Evolutionary conservation across 2,113 vertebrate species (phyloP).

Genomic region (Trogon melanurus): DNA sequence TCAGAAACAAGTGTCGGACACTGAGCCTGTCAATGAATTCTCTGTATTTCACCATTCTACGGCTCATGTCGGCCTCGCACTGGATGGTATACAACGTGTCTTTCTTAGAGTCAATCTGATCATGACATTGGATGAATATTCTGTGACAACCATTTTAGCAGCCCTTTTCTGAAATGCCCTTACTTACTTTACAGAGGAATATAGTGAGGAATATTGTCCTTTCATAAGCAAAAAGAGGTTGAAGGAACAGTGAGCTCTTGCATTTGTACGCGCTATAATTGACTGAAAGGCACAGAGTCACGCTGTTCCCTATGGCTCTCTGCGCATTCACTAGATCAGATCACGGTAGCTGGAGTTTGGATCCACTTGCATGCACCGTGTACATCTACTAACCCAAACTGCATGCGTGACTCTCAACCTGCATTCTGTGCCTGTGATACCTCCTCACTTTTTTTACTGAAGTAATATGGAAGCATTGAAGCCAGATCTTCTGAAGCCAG

Average conservation of each 20-base stretch:
- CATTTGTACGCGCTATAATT: background rate
- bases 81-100: background rate
- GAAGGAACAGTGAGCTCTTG: background rate
- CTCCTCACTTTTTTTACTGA: background rate
- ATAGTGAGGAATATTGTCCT: background rate
- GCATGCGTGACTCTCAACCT: background rate
- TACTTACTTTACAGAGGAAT: background rate
- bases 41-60: background rate
- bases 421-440: background rate
- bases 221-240: background rate
- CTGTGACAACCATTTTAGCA: background rate
- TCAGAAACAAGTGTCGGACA: background rate
- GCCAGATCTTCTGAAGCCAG: background rate
- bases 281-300: background rate
- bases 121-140: background rate
- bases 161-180: background rate
- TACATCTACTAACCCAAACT: background rate
- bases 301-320: accelerated
- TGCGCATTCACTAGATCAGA: background rate
- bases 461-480: background rate
- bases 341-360: background rate
- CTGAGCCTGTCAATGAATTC: background rate
- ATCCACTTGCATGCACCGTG: background rate
- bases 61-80: background rate
- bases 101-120: background rate